phyloP scores from a whole-genome alignment of 2,888 invertebrate genomes.

The Sinodicranocentrus sp. region DNA sequence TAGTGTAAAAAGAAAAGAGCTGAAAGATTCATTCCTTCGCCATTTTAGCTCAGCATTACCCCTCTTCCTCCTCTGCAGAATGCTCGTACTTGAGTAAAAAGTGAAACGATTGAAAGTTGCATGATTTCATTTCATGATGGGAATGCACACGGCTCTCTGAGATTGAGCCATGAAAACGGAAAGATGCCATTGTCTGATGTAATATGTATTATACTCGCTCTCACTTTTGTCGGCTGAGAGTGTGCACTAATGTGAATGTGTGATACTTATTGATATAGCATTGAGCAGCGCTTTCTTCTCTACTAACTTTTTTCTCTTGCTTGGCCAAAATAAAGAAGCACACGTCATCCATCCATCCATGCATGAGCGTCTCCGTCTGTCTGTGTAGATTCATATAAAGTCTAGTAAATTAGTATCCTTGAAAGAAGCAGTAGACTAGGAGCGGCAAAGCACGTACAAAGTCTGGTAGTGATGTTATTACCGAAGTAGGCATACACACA shows the following conservation, averaged over 20 bases:
- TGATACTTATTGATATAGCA: no score
- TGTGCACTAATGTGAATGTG: not conserved
- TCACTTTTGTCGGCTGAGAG: no score
- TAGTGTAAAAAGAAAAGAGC: slow-evolving; percentile 17
- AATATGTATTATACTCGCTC: not conserved
- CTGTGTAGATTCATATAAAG: not conserved
- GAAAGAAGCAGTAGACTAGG: no score
- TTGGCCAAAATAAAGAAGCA: not conserved
- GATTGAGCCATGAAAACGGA: not conserved
- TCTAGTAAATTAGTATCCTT: not conserved
- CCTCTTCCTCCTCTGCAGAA: not conserved
- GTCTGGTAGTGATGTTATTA: not conserved
- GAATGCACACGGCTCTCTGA: not conserved
- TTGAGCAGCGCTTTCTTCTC: not conserved
- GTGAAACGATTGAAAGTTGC: slow-evolving; percentile 16
- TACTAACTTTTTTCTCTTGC: not conserved
- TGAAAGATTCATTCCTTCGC: slow-evolving; percentile 52
- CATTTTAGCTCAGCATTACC: slow-evolving; percentile 27
- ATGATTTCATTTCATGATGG: slow-evolving; percentile 36
- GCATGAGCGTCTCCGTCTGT: not conserved
- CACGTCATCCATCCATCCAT: not conserved
- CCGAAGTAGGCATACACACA: not conserved
- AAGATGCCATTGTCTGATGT: not conserved
- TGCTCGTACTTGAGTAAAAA: not conserved
- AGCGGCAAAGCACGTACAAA: not conserved